Percentiles rank a stretch among this genome's conserved stretches.
Conservation (phyloP, 2,888 invertebrate species). For the Caenorhabditis becei region DNA sequence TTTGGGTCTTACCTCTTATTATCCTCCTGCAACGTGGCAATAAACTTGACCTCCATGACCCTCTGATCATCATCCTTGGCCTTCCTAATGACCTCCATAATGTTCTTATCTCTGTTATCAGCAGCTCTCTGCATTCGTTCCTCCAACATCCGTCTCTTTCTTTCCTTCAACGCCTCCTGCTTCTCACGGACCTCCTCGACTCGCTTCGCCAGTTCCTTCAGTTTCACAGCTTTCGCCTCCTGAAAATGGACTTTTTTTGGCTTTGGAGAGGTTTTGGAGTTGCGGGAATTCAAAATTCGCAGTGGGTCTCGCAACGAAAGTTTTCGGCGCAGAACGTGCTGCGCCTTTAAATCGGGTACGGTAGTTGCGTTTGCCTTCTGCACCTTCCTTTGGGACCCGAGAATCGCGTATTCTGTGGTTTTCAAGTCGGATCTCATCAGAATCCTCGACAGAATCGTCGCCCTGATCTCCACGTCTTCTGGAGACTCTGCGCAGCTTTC, state of each 20-base stretch:
- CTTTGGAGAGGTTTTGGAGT: too few species aligned
- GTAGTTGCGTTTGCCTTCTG: too few species aligned
- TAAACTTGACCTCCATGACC: conserved; percentile 95
- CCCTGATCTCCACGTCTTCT: conserved; percentile 5
- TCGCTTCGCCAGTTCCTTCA: conserved; percentile 90
- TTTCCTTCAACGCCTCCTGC: conserved; percentile 90
- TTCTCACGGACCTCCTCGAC: conserved; percentile 88
- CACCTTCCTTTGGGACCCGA: conserved; percentile 32
- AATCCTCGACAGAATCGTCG: conserved; percentile 31
- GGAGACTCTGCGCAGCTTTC: conserved; percentile 34
- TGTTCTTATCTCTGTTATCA: conserved; percentile 89
- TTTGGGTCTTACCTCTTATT: conserved; percentile 85
- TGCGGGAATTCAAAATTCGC: too few species aligned
- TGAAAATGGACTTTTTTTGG: too few species aligned
- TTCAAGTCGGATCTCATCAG: conserved; percentile 39
- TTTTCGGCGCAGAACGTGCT: too few species aligned
- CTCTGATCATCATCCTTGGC: conserved; percentile 98
- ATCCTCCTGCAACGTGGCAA: conserved; percentile 95
- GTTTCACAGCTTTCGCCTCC: conserved; percentile 90
- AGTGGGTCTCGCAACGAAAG: too few species aligned
- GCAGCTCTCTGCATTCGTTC: conserved; percentile 87
- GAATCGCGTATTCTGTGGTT: conserved; percentile 34
- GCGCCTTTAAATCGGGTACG: too few species aligned
- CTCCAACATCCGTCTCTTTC: conserved; percentile 84
- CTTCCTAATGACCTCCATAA: conserved; percentile 88